Evolutionary conservation across 2,113 vertebrate species (phyloP).

Genomic region (Orthonyx spaldingii): DNA sequence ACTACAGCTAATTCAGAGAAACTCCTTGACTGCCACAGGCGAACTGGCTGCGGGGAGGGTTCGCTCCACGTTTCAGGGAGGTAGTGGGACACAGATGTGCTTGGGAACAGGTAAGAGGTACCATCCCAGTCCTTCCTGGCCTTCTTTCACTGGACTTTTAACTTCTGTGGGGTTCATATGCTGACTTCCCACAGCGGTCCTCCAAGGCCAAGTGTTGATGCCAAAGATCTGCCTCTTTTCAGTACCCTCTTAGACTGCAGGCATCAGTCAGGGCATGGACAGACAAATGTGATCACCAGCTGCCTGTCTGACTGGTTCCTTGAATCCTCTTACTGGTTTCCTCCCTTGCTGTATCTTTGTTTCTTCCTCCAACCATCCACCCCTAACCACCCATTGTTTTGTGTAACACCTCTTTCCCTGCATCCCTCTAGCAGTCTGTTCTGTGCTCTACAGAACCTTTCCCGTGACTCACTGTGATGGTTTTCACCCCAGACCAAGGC

Average conservation of each 20-base stretch:
- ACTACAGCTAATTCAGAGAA: not conserved
- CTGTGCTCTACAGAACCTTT: not conserved
- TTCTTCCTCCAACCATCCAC: not conserved
- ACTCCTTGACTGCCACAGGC: not conserved
- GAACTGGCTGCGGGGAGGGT: not conserved
- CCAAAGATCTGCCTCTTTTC: not conserved
- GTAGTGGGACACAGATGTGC: not conserved
- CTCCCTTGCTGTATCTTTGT: not conserved
- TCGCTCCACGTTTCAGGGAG: not conserved
- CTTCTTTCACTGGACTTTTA: not conserved
- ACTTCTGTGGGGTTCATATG: not conserved
- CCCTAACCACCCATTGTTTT: not conserved
- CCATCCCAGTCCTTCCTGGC: not conserved
- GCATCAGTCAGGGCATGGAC: not conserved
- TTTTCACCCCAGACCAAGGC: not conserved
- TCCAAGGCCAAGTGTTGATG: not conserved
- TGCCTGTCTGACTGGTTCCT: not conserved
- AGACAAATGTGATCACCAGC: not conserved
- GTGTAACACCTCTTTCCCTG: not conserved
- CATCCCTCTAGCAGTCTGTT: not conserved
- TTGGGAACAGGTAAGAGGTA: not conserved
- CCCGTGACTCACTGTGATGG: not conserved
- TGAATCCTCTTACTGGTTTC: not conserved
- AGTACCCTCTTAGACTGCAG: not conserved
- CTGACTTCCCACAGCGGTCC: not conserved